Base-by-base conservation (phyloP, 2,797 vertebrate genomes). In the Aphelocoma californica region DNA sequence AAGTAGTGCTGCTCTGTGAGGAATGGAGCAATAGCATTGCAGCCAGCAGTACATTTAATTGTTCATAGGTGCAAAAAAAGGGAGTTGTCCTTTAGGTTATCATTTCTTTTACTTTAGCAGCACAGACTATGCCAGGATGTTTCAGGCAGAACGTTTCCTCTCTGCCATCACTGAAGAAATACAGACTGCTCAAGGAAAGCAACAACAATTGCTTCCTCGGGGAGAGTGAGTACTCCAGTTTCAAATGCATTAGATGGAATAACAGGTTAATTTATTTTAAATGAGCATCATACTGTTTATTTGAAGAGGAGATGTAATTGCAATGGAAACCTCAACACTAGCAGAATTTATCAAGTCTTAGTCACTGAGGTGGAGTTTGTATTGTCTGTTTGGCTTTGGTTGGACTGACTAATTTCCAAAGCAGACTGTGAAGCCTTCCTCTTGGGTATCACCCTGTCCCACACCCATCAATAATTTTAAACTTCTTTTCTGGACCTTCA, bases 231-330 rank as follows among this genome's bases (percentile, higher is more conserved):
- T 58, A 28, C 15, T 84, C 51, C 58, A 62, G 81, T 86, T 93
- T 66, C 85, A 94, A 93, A 84, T 81, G 48, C 40, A 51, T 79
- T 81, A 75, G 26, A 73, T 69, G 36, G 95, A 96, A 92, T 90
- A 93, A 72, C 79, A 88, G 77, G 48, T 96, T 94, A 94, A 94
- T 96, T 96, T 93, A 71, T 97, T 96, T 97, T 81, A 94, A 81
- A 97, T 92, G 90, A 93, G 54, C 82, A 91, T 88, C 85, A 90
- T 90, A 95, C 86, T 95, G 82, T 94, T 95, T 95, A 81, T 95
- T 93, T 95, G 90, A 95, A 93, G 65, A 86, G 36, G 26, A 95
- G 40, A 77, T 60, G 34, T 95, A 91, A 96, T 94, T 97, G 72
- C 70, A 95, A 47, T 94, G 86, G 87, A 93, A 96, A 92, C 62